Evolutionary conservation across 2,888 invertebrate species (phyloP).

Genomic region (Dascillus cervinus): DNA sequence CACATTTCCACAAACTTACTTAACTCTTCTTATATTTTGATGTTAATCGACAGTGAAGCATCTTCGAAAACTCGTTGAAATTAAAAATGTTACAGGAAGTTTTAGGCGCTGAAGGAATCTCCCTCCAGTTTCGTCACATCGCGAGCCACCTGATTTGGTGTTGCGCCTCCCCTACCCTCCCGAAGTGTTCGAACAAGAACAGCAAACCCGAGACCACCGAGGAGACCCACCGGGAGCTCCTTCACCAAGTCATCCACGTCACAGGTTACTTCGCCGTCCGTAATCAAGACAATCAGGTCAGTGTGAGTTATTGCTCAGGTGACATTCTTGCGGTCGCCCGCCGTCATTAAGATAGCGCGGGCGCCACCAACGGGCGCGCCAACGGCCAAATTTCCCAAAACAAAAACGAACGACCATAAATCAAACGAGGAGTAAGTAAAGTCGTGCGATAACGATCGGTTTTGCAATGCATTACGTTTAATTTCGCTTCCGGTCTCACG

Average conservation of each 20-base stretch:
- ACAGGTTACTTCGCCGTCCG: slow-evolving; percentile 79
- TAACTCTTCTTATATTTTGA: no score
- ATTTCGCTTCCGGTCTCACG: slow-evolving; percentile 21
- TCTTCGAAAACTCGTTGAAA: no score
- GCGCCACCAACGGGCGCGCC: slow-evolving; percentile 25
- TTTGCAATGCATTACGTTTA: slow-evolving; percentile 16
- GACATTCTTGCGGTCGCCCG: slow-evolving; percentile 13
- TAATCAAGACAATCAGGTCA: slow-evolving; percentile 70
- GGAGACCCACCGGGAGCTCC: slow-evolving; percentile 55
- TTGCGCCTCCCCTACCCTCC: slow-evolving; percentile 36
- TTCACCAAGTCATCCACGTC: slow-evolving; percentile 70
- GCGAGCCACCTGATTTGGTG: slow-evolving; percentile 74
- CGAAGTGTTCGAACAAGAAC: slow-evolving; percentile 45
- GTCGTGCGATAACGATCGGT: slow-evolving; percentile 1
- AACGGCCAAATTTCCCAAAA: no score
- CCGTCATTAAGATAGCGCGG: slow-evolving; percentile 33
- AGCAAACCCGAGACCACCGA: slow-evolving; percentile 42
- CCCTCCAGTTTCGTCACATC: slow-evolving; percentile 80
- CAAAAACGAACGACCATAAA: no score
- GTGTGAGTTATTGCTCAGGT: slow-evolving; percentile 6
- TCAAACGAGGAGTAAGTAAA: neutral
- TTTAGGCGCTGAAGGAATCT: slow-evolving; percentile 76
- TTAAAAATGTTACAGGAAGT: no score
- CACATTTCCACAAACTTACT: no score
- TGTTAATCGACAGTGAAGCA: no score